Conservation (phyloP, 1,140 invertebrate genomes). For the Argopecten irradians region DNA sequence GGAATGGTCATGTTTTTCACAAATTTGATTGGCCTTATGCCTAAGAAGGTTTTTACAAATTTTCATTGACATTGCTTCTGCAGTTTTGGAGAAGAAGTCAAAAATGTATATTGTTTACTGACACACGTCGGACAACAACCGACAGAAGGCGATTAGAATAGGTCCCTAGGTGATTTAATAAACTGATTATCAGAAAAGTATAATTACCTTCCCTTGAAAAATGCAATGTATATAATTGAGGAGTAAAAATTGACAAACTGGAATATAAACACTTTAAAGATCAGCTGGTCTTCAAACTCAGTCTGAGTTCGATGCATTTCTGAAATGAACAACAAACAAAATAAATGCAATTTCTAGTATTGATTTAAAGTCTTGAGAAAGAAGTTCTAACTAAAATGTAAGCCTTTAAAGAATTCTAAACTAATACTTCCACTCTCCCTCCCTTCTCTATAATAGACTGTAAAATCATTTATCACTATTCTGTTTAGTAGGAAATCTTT, state of each 20-base stretch:
- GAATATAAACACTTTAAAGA: slow-evolving; percentile 96
- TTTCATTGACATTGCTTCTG: no score
- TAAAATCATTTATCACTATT: no score
- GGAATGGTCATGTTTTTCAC: not conserved
- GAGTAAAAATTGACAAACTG: slow-evolving; percentile 99
- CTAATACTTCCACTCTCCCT: no score
- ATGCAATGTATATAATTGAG: slow-evolving; percentile 99
- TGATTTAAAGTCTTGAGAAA: no score
- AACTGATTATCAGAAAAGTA: not conserved
- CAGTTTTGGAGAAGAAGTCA: no score
- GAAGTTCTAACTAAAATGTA: no score
- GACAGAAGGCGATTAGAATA: no score
- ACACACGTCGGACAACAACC: not conserved
- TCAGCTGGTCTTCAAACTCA: slow-evolving; percentile 97
- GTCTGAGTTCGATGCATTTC: slow-evolving; percentile 96
- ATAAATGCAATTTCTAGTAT: not conserved
- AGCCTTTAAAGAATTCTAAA: no score
- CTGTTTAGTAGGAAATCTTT: no score
- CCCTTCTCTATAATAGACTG: no score
- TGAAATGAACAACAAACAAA: slow-evolving; percentile 74
- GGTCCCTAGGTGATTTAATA: not conserved
- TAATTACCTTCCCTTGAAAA: slow-evolving; percentile 92
- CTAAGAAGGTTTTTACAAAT: no score
- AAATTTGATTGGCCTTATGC: slow-evolving; percentile 31
- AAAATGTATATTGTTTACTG: no score